Conservation (phyloP, 2,888 invertebrate genomes). For the Heliconius ethilla region DNA sequence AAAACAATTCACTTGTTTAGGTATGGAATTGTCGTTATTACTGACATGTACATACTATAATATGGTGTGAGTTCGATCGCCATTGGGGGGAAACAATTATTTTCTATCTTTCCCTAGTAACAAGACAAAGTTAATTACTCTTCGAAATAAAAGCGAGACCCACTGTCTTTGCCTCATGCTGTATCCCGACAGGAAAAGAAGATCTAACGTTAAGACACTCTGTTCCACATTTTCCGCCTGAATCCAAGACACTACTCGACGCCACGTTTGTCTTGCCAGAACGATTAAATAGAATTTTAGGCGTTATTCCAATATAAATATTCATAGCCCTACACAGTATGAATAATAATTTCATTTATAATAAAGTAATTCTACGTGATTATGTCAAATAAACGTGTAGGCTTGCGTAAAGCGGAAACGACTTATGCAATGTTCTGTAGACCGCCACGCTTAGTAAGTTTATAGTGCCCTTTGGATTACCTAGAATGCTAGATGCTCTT, state of each 20-base stretch:
- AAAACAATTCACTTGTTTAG: slow-evolving; percentile 14
- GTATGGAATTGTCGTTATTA: not conserved
- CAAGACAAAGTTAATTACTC: too few relatives aligned
- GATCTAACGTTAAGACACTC: not conserved
- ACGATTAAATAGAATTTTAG: not conserved
- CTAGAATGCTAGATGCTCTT: not conserved
- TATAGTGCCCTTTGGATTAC: not conserved
- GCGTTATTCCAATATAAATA: not conserved
- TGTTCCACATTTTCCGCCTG: not conserved
- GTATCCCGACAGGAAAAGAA: not conserved
- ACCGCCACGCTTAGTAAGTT: slow-evolving; percentile 17
- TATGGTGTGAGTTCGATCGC: too few relatives aligned
- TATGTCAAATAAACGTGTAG: slow-evolving; percentile 37
- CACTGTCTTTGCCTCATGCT: too few relatives aligned
- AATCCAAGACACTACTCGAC: not conserved
- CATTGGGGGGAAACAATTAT: too few relatives aligned
- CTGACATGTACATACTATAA: not conserved
- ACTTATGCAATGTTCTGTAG: slow-evolving; percentile 29
- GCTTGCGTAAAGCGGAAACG: slow-evolving; percentile 39
- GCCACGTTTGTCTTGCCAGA: not conserved
- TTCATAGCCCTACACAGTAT: not conserved
- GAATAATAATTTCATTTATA: not conserved
- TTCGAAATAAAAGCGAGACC: too few relatives aligned
- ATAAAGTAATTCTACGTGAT: slow-evolving; percentile 33
- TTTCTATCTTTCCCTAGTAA: too few relatives aligned